phyloP scores from a whole-genome alignment of 2,888 invertebrate species.

The Phymatocera aterrima region DNA sequence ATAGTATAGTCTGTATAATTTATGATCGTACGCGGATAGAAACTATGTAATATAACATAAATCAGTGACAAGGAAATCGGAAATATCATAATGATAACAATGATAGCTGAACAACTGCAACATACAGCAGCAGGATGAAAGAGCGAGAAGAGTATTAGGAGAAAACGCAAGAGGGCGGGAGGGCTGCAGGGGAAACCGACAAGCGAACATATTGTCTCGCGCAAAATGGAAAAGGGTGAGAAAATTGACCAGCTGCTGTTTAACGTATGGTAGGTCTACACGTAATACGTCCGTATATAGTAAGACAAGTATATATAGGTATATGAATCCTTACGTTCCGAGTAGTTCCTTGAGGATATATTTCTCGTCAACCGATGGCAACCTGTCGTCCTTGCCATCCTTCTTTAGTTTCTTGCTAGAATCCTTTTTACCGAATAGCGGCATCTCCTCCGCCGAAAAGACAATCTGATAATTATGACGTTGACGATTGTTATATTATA shows the following conservation, averaged over 20 bases:
- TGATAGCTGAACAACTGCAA: too few relatives aligned
- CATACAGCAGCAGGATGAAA: too few relatives aligned
- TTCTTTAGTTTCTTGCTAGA: conserved; percentile 90
- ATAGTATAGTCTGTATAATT: too few relatives aligned
- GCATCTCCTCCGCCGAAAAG: conserved; percentile 79
- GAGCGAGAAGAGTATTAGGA: too few relatives aligned
- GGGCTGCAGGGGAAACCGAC: not conserved
- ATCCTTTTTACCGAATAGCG: conserved; percentile 93
- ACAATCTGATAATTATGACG: conserved; percentile 24
- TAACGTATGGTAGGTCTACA: not conserved
- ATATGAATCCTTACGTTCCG: conserved; percentile 83
- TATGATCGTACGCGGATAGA: too few relatives aligned
- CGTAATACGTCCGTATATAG: too few relatives aligned
- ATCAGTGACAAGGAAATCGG: too few relatives aligned
- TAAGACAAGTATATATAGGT: not conserved
- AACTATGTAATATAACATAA: too few relatives aligned
- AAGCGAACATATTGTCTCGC: not conserved
- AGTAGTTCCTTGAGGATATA: conserved; percentile 92
- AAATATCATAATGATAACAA: too few relatives aligned
- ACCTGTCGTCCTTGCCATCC: conserved; percentile 88
- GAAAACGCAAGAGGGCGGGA: not conserved
- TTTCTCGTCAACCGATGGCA: conserved; percentile 92
- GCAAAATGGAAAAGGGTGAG: not conserved
- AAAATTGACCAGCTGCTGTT: conserved; percentile 41
- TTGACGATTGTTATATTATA: too few relatives aligned